Evolutionary conservation across 2,888 invertebrate species (phyloP).

Genomic region (Laothoe populi): DNA sequence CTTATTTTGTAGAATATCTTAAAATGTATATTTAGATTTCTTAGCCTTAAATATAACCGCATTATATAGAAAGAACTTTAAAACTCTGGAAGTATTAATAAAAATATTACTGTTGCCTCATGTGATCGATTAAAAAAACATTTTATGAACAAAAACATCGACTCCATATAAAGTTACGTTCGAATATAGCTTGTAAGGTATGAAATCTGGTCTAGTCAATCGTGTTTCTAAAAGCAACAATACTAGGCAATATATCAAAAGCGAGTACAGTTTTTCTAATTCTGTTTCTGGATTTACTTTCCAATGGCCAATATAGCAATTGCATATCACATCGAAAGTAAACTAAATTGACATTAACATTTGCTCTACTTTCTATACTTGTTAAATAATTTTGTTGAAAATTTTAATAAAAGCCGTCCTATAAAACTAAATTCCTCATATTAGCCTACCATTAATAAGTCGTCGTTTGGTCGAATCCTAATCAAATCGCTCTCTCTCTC

Average conservation of each 20-base stretch:
- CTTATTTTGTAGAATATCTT: too few relatives aligned
- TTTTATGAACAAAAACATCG: background rate
- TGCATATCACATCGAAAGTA: background rate
- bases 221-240: constrained; percentile 11
- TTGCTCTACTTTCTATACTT: background rate
- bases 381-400: background rate
- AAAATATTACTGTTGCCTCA: constrained; percentile 1
- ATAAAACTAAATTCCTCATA: constrained; percentile 17
- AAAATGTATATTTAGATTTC: too few relatives aligned
- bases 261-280: constrained; percentile 9
- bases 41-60: too few relatives aligned
- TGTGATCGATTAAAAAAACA: background rate
- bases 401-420: background rate
- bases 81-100: background rate
- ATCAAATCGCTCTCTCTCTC: constrained; percentile 51
- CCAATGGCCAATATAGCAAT: constrained; percentile 27
- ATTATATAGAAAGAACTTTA: background rate
- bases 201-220: constrained; percentile 14
- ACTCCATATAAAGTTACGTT: background rate
- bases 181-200: constrained; percentile 16
- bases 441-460: constrained; percentile 57
- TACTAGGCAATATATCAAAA: background rate
- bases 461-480: constrained; percentile 46
- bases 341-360: background rate
- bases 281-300: constrained; percentile 29